A percentile compares a stretch with the other conserved stretches of the same genome.
These are phyloP conservation scores for Scaptomyza graminum DNA, from an alignment of 1,140 invertebrate genomes.

Conservation along the genomic window DNA sequence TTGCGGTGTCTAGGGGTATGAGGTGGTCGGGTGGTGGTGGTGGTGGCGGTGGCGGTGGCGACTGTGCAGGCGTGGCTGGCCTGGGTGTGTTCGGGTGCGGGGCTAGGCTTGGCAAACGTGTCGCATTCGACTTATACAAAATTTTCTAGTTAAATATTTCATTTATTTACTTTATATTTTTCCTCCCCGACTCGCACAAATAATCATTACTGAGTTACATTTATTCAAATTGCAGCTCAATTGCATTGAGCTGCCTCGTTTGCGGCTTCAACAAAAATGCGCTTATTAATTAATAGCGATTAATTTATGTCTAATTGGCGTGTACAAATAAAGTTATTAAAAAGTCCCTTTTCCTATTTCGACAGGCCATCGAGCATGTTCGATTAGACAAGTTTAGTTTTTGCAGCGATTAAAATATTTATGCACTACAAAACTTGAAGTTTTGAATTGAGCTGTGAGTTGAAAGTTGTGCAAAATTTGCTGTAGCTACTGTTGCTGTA, in stretches of 20 bases:
- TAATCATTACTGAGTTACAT: slow-evolving; percentile 62
- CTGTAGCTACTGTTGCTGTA: not conserved
- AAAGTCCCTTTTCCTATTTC: not conserved
- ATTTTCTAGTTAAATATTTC: slow-evolving; percentile 76
- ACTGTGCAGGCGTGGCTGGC: slow-evolving; percentile 23
- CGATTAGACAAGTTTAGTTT: slow-evolving; percentile 12
- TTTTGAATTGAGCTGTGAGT: not conserved
- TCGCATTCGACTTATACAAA: slow-evolving; percentile 63
- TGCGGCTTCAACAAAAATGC: slow-evolving; percentile 17
- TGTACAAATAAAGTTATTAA: slow-evolving; percentile 21
- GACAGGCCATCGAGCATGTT: not conserved
- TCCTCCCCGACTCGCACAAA: slow-evolving; percentile 42
- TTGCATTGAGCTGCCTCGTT: slow-evolving; percentile 14
- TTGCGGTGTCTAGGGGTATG: not conserved
- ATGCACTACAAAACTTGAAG: not conserved
- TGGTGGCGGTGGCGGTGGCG: no score
- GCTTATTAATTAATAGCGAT: slow-evolving; percentile 70
- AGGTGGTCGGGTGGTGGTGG: no score
- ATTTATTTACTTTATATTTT: slow-evolving; percentile 67
- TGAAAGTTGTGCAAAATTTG: not conserved
- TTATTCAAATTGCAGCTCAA: slow-evolving; percentile 72
- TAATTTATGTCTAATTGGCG: slow-evolving; percentile 69
- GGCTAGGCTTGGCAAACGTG: slow-evolving; percentile 69
- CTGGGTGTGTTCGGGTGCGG: slow-evolving; percentile 50
- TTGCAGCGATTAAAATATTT: slow-evolving; percentile 15